Conservation (phyloP, 2,797 vertebrate genomes). For the Megalops cyprinoides region DNA sequence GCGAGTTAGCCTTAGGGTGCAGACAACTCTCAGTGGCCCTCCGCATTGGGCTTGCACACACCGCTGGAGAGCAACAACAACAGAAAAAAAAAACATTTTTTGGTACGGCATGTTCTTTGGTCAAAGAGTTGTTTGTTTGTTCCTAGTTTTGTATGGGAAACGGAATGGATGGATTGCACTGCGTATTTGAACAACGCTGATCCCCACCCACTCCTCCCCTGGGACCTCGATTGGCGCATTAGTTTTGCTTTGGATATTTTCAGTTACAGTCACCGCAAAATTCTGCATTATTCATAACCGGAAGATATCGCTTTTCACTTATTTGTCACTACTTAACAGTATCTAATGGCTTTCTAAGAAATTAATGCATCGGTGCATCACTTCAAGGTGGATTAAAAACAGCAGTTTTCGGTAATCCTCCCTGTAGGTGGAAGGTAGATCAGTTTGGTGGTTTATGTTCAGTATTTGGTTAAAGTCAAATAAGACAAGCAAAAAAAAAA, state of each 20-base stretch:
- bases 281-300: slow-evolving; percentile 34
- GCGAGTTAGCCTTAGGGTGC: background rate
- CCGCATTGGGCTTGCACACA: slow-evolving; percentile 10
- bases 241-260: slow-evolving; percentile 29
- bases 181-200: too few species aligned
- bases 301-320: background rate
- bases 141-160: background rate
- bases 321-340: background rate
- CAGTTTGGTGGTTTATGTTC: background rate
- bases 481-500: background rate
- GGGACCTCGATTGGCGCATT: slow-evolving; percentile 16
- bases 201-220: background rate
- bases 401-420: background rate
- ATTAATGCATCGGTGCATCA: background rate
- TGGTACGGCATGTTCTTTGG: background rate
- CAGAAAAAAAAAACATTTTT: background rate
- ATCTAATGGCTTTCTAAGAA: background rate
- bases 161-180: too few species aligned
- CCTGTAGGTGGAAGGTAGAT: too few species aligned
- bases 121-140: background rate
- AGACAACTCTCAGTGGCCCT: background rate
- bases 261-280: slow-evolving; percentile 16
- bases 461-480: background rate
- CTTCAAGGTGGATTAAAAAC: background rate
- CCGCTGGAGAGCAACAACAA: background rate